These are phyloP conservation scores for Zaprionus africanus DNA, from an alignment of 1,140 invertebrate species.

Conservation along the genomic window DNA sequence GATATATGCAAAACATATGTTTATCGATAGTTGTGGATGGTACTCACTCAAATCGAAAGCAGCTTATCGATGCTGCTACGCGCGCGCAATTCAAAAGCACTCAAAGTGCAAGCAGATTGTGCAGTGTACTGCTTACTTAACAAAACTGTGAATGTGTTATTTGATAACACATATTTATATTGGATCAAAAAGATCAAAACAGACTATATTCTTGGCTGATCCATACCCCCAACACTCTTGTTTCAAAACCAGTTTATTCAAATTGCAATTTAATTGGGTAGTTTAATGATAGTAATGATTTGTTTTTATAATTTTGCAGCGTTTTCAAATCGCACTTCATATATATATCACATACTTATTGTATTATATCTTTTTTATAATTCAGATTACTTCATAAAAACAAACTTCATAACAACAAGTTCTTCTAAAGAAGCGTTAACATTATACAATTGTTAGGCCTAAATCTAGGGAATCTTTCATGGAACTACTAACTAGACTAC, in stretches of 20 bases:
- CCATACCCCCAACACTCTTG: background rate
- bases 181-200: background rate
- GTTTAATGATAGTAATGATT: conserved; percentile 16
- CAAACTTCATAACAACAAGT: conserved; percentile 56
- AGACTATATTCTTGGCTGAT: background rate
- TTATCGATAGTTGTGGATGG: conserved; percentile 21
- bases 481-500: conserved; percentile 52
- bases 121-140: too few species aligned
- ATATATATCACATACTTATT: conserved; percentile 81
- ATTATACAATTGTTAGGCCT: conserved; percentile 67
- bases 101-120: too few species aligned
- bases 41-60: too few species aligned
- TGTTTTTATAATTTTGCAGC: conserved; percentile 54
- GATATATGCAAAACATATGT: background rate
- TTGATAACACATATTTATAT: too few species aligned
- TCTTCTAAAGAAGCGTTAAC: conserved; percentile 78
- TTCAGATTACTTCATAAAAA: conserved; percentile 61
- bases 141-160: too few species aligned
- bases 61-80: too few species aligned
- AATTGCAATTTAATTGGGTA: conserved; percentile 37
- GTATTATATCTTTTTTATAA: conserved; percentile 48
- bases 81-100: too few species aligned
- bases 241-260: conserved; percentile 22
- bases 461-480: conserved; percentile 56
- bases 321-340: conserved; percentile 73